Evolutionary conservation across 2,888 invertebrate genomes (phyloP), one percentile per base, ranked within the genome.

Genomic region (Eugnorisma glareosa): DNA sequence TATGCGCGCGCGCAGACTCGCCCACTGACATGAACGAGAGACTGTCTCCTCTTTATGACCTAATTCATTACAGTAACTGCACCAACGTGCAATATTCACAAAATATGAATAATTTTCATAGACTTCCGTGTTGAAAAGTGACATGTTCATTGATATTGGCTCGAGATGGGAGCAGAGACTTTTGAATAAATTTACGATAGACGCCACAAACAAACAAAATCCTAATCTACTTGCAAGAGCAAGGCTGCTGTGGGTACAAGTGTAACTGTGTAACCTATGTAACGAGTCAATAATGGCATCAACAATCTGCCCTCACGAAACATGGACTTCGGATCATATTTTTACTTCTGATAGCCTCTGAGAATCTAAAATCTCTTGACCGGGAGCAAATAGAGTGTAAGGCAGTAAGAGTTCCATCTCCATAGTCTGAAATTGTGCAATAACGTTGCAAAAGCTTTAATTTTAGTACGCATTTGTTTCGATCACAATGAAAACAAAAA

Each of bases 1-100:
- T 86, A 88, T 74, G 81, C 86, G 81, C 74, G 57, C 67, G 74
- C 88, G 75, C 84, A 84, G 80, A 85, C 86, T 86, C 84, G 84
- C 74, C 86, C 87, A 76, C 71, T 66, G 79, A 51, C 75, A 67
- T 45, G 67, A 84, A 78, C 73, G 87, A 75, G 77, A 21, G 45
- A 66, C 40, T 72, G 68, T 72, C 82, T 81, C 67, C 78, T 83
- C 67, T 84, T 88, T 88, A 82, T 79, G 85, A 86, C 81, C 84
- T 70, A 84, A 86, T 84, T 81, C 67, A 79, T 81, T 81, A 67
- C 64, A 84, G 48, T 63, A 81, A 80, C 84, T 86, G 73, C 54
- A 57, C 37, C 13, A 51, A 54, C 43, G 61, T 61, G 70, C 54
- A 78, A 66, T 86, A 82, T 83, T 73, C 78, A 68, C 59, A 72